phyloP scores from a whole-genome alignment of 2,113 vertebrate species.

The Seriola rivoliana region DNA sequence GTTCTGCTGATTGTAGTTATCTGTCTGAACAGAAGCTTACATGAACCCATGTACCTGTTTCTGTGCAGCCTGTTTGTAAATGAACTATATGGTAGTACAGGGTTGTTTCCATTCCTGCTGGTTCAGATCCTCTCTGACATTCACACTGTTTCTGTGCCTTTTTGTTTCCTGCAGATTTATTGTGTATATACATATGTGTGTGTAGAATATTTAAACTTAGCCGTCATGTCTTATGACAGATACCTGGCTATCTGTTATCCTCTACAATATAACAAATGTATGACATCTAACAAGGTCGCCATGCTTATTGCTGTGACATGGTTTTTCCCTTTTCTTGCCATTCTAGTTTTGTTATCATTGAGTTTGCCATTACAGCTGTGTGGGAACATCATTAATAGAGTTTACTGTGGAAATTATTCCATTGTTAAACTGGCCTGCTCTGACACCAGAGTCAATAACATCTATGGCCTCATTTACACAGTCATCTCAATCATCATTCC shows the following conservation, averaged over 20 bases:
- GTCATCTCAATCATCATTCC: background rate
- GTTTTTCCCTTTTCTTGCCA: slow-evolving; percentile 11
- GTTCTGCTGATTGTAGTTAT: slow-evolving; percentile 54
- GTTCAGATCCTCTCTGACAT: slow-evolving; percentile 11
- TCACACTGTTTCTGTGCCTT: background rate
- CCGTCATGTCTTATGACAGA: slow-evolving; percentile 80
- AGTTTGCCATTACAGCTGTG: slow-evolving; percentile 12
- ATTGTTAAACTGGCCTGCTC: slow-evolving; percentile 2
- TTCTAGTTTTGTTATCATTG: background rate
- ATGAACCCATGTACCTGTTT: slow-evolving; percentile 77
- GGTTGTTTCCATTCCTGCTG: slow-evolving; percentile 41
- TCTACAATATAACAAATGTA: slow-evolving; percentile 70
- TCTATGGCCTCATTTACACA: background rate
- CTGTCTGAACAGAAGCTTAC: slow-evolving; percentile 62
- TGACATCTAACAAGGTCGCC: slow-evolving; percentile 33
- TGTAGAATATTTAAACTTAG: slow-evolving; percentile 36
- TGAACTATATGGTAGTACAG: slow-evolving; percentile 66
- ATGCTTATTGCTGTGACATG: slow-evolving; percentile 36
- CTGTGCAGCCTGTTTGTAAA: slow-evolving; percentile 69
- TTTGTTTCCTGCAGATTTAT: slow-evolving; percentile 46
- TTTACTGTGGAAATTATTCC: slow-evolving; percentile 2
- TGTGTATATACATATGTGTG: background rate
- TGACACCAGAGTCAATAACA: background rate
- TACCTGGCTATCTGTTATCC: slow-evolving; percentile 80
- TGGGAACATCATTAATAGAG: background rate